Percentiles rank a stretch among this genome's conserved stretches.
phyloP scores from a whole-genome alignment of 2,113 vertebrate genomes.

The Sorex araneus region DNA sequence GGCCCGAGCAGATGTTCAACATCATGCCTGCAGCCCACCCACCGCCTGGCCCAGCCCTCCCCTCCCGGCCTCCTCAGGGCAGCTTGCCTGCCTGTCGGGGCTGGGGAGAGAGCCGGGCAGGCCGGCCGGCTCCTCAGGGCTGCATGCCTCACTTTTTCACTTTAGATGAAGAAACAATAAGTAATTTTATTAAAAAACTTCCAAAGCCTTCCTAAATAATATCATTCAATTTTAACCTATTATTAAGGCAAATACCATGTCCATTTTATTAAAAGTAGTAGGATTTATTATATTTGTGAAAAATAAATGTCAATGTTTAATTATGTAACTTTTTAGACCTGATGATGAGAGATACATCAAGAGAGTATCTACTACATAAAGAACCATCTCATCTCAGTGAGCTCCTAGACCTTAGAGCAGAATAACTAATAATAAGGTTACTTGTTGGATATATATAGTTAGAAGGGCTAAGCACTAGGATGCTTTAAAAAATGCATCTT shows the following conservation, averaged over 20 bases:
- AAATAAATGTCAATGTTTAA: constrained; percentile 73
- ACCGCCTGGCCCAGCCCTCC: too few relatives aligned
- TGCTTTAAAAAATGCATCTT: too few relatives aligned
- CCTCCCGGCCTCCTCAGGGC: too few relatives aligned
- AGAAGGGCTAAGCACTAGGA: not conserved
- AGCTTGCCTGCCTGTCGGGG: too few relatives aligned
- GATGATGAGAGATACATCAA: constrained; percentile 8
- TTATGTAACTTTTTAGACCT: not conserved
- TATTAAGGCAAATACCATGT: constrained; percentile 35
- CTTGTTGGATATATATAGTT: not conserved
- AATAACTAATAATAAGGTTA: constrained; percentile 12
- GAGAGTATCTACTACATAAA: constrained; percentile 48
- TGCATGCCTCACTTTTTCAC: too few relatives aligned
- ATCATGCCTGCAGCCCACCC: too few relatives aligned
- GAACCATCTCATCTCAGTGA: constrained; percentile 4
- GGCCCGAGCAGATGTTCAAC: too few relatives aligned
- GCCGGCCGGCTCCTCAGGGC: too few relatives aligned
- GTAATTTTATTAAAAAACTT: constrained; percentile 66
- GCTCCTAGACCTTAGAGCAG: not conserved
- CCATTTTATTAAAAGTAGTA: constrained; percentile 61
- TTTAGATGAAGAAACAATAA: constrained; percentile 63
- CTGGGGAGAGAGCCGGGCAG: too few relatives aligned
- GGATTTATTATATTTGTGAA: constrained; percentile 45
- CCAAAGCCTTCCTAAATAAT: constrained; percentile 46
- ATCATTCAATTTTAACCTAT: constrained; percentile 57